phyloP scores from a whole-genome alignment of 2,113 vertebrate species.

The Haemorhous mexicanus region DNA sequence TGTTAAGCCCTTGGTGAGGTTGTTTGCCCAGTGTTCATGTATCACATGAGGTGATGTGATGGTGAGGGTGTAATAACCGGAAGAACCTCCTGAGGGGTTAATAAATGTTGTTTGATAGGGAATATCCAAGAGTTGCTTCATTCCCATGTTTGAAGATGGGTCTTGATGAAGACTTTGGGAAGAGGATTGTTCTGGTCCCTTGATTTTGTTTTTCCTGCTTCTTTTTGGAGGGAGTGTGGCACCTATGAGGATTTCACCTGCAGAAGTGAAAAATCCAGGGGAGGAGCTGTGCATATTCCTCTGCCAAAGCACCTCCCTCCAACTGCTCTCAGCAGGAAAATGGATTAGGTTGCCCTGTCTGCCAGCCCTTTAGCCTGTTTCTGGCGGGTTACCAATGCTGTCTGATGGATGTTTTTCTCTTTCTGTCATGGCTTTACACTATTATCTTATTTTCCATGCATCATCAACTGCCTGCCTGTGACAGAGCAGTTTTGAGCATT shows the following conservation, averaged over 20 bases:
- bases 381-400: not conserved
- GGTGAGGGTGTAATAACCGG: not conserved
- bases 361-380: not conserved
- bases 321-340: not conserved
- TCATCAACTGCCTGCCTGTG: constrained; percentile 45
- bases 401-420: constrained; percentile 25
- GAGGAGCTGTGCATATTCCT: not conserved
- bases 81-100: not conserved
- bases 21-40: not conserved
- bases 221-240: not conserved
- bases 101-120: not conserved
- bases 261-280: not conserved
- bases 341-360: not conserved
- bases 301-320: not conserved
- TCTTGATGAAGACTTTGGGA: not conserved
- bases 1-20: not conserved
- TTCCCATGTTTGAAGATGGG: not conserved
- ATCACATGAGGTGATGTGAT: not conserved
- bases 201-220: not conserved
- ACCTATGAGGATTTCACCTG: not conserved
- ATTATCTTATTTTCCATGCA: constrained; percentile 41
- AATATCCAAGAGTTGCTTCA: not conserved
- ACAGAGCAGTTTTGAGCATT: constrained; percentile 49
- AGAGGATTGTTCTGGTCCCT: not conserved
- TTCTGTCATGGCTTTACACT: constrained; percentile 31